phyloP scores from a whole-genome alignment of 2,797 vertebrate genomes.

The Sebastes oblongus region DNA sequence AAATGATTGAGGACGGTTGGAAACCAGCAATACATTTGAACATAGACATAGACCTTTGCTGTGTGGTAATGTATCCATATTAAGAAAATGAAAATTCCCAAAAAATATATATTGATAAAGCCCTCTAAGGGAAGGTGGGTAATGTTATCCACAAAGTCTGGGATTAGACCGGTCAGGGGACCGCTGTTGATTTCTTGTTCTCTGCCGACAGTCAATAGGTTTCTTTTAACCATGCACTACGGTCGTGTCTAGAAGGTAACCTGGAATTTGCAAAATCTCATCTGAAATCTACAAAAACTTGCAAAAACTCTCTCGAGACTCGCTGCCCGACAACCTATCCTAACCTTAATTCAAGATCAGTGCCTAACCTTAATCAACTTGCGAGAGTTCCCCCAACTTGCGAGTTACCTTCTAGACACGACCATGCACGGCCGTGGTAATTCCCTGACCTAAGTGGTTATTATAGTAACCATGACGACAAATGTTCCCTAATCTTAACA shows the following conservation, averaged over 20 bases:
- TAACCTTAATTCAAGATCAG: rapidly evolving
- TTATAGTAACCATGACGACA: background rate
- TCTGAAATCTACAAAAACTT: no score
- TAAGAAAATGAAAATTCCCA: background rate
- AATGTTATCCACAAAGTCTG: background rate
- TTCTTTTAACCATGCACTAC: background rate
- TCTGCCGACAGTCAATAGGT: no score
- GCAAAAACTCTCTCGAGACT: no score
- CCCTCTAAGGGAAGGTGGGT: background rate
- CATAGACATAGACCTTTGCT: background rate
- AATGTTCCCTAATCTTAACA: background rate
- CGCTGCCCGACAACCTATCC: no score
- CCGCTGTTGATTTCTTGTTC: background rate
- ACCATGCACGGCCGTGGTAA: background rate
- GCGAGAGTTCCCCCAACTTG: rapidly evolving
- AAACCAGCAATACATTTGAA: background rate
- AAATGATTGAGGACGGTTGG: background rate
- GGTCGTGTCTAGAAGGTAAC: no score
- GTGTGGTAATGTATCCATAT: background rate
- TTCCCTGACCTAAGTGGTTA: background rate
- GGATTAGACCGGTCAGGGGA: background rate
- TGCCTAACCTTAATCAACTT: no score
- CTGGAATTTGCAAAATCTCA: no score
- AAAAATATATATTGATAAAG: background rate
- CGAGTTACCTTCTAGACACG: no score